phyloP scores from a whole-genome alignment of 2,888 invertebrate genomes.

The Podabrus alpinus region DNA sequence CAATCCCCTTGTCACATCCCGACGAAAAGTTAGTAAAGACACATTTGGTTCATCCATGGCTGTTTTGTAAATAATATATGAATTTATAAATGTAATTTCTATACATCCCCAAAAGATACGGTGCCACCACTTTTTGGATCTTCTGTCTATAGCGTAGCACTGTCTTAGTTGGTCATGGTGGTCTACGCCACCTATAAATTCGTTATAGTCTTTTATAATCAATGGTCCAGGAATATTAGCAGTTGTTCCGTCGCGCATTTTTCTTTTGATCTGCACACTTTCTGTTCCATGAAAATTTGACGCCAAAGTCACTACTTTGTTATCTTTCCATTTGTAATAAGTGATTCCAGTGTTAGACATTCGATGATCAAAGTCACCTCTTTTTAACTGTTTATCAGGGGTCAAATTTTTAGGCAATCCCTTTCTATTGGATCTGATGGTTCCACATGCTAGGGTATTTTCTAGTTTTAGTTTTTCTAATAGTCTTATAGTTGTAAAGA shows the following conservation, averaged over 20 bases:
- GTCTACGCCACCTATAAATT: too few relatives aligned
- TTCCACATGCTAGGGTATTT: too few relatives aligned
- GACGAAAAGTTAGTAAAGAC: background rate
- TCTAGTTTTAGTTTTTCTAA: background rate
- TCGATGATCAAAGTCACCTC: background rate
- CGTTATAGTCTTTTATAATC: too few relatives aligned
- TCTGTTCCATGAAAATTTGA: conserved; percentile 37
- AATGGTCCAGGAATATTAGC: too few relatives aligned
- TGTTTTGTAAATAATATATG: background rate
- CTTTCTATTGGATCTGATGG: background rate
- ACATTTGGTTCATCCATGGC: background rate
- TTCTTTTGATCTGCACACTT: background rate
- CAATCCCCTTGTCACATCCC: too few relatives aligned
- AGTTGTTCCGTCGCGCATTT: too few relatives aligned
- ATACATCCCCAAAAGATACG: too few relatives aligned
- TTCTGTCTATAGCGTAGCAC: too few relatives aligned
- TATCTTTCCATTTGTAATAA: conserved; percentile 40
- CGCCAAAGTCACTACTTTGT: conserved; percentile 42
- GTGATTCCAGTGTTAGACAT: background rate
- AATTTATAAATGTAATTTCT: background rate
- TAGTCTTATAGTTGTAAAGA: background rate
- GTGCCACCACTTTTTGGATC: too few relatives aligned
- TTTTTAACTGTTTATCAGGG: background rate
- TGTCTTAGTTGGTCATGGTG: too few relatives aligned
- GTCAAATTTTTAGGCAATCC: background rate